These are phyloP conservation scores for Diloba caeruleocephala DNA, from an alignment of 2,888 invertebrate species.

Conservation along the genomic window DNA sequence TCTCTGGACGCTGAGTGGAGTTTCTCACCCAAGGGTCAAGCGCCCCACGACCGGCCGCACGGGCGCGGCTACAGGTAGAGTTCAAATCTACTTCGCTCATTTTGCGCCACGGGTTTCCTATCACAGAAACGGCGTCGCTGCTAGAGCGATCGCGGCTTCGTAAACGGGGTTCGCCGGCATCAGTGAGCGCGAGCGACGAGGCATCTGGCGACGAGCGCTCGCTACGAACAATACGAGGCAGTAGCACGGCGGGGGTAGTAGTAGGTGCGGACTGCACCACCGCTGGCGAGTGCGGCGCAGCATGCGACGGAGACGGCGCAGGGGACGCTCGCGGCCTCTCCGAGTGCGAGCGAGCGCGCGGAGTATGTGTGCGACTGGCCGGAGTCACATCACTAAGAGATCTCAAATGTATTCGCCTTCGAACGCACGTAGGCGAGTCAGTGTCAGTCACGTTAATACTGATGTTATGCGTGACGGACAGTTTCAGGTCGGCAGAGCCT, in stretches of 20 bases:
- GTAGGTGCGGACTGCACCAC: conserved; percentile 48
- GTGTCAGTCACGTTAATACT: conserved; percentile 84
- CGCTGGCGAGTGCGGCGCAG: conserved; percentile 55
- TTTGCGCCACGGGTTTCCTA: conserved; percentile 76
- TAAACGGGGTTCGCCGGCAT: conserved; percentile 39
- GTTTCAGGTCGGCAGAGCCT: conserved; percentile 52
- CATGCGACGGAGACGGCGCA: conserved; percentile 61
- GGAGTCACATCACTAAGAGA: conserved; percentile 84
- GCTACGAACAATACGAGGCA: conserved; percentile 67
- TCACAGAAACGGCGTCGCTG: conserved; percentile 53
- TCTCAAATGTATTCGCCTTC: conserved; percentile 83
- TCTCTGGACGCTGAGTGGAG: conserved; percentile 39
- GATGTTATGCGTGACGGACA: conserved; percentile 70
- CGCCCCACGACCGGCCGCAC: conserved; percentile 46
- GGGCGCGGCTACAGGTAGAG: conserved; percentile 49
- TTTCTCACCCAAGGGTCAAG: conserved; percentile 66
- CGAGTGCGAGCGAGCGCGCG: conserved; percentile 81
- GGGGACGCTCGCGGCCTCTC: conserved; percentile 76
- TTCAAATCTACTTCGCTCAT: conserved; percentile 74
- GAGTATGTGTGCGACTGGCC: conserved; percentile 72
- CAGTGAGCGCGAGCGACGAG: conserved; percentile 57
- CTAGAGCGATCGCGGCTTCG: conserved; percentile 51
- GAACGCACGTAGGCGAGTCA: conserved; percentile 78
- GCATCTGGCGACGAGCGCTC: conserved; percentile 70
- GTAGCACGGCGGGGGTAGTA: conserved; percentile 35